Conservation (phyloP, 2,797 vertebrate species). For the Chromis chromis region DNA sequence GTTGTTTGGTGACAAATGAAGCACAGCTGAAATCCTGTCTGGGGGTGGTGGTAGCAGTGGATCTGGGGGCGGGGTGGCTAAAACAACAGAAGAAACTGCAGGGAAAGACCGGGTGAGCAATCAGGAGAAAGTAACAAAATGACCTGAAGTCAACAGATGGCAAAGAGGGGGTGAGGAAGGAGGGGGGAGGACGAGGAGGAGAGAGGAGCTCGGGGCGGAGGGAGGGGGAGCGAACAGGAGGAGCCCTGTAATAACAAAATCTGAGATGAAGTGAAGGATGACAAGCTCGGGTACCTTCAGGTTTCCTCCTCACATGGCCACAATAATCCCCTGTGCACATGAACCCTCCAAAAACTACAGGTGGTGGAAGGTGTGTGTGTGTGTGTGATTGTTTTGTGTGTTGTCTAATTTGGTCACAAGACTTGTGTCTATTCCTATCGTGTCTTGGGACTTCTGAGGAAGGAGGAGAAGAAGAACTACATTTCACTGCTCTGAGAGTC, state of each 20-base stretch:
- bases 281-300: slow-evolving; percentile 34
- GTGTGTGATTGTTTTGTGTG: slow-evolving; percentile 45
- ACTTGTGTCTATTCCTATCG: slow-evolving; percentile 66
- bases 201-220: background rate
- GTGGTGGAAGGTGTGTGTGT: slow-evolving; percentile 33
- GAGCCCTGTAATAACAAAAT: slow-evolving; percentile 32
- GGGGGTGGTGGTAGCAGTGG: slow-evolving; percentile 12
- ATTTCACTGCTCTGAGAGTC: slow-evolving; percentile 63
- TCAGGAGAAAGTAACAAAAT: slow-evolving; percentile 69
- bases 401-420: slow-evolving; percentile 71
- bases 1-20: slow-evolving; percentile 24
- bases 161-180: slow-evolving; percentile 13
- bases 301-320: slow-evolving; percentile 32
- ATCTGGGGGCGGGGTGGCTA: slow-evolving; percentile 1
- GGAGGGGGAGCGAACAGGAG: slow-evolving; percentile 11
- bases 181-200: background rate
- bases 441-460: slow-evolving; percentile 57
- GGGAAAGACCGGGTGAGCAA: slow-evolving; percentile 55
- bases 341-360: slow-evolving; percentile 48
- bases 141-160: slow-evolving; percentile 80
- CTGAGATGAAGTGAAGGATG: slow-evolving; percentile 17
- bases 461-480: slow-evolving; percentile 53
- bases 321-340: slow-evolving; percentile 25
- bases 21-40: slow-evolving; percentile 17
- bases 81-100: slow-evolving; percentile 46